Conservation (phyloP, 2,888 invertebrate genomes). For the Labia minor region DNA sequence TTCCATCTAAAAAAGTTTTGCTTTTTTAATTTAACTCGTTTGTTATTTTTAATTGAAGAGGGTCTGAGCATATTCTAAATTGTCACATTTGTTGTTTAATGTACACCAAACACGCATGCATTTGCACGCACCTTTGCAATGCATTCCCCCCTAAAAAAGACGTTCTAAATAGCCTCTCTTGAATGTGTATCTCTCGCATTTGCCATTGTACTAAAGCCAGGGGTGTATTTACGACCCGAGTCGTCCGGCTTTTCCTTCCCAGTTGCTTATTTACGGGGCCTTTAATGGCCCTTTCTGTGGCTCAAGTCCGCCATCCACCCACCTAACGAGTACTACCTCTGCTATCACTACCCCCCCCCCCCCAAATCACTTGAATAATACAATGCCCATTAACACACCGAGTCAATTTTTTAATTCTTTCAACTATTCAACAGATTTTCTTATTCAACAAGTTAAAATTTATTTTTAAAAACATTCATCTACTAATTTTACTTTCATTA, state of each 20-base stretch:
- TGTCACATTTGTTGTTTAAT: neutral
- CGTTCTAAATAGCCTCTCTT: neutral
- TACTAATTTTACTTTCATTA: too few species aligned
- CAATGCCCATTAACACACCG: neutral
- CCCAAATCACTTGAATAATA: constrained; percentile 4
- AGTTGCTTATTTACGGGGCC: neutral
- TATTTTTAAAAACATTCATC: too few species aligned
- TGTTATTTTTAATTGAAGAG: too few species aligned
- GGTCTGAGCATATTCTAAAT: neutral
- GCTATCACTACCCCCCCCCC: too few species aligned
- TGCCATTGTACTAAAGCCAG: neutral
- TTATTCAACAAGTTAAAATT: neutral
- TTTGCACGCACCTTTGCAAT: neutral
- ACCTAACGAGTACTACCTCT: too few species aligned
- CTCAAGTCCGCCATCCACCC: neutral
- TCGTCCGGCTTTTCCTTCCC: neutral
- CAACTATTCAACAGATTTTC: neutral
- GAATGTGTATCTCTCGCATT: neutral
- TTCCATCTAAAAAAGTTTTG: too few species aligned
- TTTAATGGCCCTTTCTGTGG: neutral
- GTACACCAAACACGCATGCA: neutral
- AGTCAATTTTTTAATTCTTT: neutral
- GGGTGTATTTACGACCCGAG: neutral
- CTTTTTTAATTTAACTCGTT: too few species aligned
- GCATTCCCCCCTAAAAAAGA: neutral